phyloP scores from a whole-genome alignment of 2,888 invertebrate genomes.

The Pachydiplax longipennis region DNA sequence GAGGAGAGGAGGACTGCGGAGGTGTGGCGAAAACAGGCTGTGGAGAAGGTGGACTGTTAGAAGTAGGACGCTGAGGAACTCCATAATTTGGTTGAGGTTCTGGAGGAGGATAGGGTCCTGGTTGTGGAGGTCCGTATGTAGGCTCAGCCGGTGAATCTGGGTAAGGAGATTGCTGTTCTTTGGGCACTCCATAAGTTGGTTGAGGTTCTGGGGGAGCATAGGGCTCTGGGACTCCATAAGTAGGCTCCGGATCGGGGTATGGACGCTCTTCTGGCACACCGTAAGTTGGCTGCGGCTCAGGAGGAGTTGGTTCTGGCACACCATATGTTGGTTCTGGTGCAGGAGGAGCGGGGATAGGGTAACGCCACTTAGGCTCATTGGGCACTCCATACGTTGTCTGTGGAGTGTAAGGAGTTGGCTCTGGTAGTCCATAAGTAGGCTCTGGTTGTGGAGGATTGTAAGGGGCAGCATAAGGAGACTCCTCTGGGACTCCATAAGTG shows the following conservation, averaged over 20 bases:
- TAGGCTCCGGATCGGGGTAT: not conserved
- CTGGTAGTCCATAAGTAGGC: not conserved
- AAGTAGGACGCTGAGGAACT: not conserved
- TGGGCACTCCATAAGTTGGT: not conserved
- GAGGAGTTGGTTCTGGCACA: not conserved
- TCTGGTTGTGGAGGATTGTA: not conserved
- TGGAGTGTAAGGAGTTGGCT: not conserved
- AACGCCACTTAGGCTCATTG: not conserved
- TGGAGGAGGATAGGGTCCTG: too few species aligned
- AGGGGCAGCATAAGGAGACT: too few species aligned
- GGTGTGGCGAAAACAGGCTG: not conserved
- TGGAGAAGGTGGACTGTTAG: not conserved
- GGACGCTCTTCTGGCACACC: not conserved
- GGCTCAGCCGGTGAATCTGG: not conserved
- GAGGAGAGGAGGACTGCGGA: not conserved
- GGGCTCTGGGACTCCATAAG: not conserved
- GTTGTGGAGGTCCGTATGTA: not conserved
- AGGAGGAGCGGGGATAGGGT: not conserved
- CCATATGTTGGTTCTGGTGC: not conserved
- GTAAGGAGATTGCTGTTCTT: not conserved
- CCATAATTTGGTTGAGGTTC: not conserved
- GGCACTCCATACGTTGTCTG: not conserved
- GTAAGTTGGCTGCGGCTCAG: not conserved
- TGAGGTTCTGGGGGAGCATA: not conserved
- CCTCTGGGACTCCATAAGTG: not conserved